Evolutionary conservation across 2,797 vertebrate genomes (phyloP).

Genomic region (Podarcis lilfordi): DNA sequence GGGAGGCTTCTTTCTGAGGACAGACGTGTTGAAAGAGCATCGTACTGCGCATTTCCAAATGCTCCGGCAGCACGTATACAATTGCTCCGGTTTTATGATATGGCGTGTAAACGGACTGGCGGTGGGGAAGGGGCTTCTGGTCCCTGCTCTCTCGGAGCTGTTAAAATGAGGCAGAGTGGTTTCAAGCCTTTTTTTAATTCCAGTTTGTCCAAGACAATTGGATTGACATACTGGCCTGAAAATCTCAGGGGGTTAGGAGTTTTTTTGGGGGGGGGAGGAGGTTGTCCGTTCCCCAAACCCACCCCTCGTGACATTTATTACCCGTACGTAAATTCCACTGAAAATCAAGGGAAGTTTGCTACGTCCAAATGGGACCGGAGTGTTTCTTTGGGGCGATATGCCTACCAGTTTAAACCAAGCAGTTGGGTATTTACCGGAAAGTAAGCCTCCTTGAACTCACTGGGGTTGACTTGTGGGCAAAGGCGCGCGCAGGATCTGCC

Average conservation of each 20-base stretch:
- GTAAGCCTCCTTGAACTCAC: not conserved
- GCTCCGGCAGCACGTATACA: not conserved
- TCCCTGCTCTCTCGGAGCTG: not conserved
- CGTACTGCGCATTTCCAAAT: no score
- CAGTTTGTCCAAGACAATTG: not conserved
- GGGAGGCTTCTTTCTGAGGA: no score
- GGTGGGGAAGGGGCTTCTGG: no score
- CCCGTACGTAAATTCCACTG: not conserved
- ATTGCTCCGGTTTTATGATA: not conserved
- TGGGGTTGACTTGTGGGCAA: not conserved
- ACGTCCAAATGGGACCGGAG: not conserved
- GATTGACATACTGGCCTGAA: not conserved
- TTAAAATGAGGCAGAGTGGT: no score
- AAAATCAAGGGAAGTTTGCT: not conserved
- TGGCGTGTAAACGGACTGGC: not conserved
- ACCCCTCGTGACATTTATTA: not conserved
- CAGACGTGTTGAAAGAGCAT: no score
- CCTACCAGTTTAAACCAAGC: not conserved
- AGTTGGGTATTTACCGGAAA: not conserved
- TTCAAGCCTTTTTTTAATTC: no score
- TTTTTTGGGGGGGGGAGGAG: no score
- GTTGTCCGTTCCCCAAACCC: not conserved
- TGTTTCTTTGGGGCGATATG: not conserved
- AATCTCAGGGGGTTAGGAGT: not conserved
- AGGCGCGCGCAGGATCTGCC: no score